Evolutionary conservation across 2,888 invertebrate genomes (phyloP), one percentile per base, ranked within the genome.

Genomic region (Phyllotreta striolata): DNA sequence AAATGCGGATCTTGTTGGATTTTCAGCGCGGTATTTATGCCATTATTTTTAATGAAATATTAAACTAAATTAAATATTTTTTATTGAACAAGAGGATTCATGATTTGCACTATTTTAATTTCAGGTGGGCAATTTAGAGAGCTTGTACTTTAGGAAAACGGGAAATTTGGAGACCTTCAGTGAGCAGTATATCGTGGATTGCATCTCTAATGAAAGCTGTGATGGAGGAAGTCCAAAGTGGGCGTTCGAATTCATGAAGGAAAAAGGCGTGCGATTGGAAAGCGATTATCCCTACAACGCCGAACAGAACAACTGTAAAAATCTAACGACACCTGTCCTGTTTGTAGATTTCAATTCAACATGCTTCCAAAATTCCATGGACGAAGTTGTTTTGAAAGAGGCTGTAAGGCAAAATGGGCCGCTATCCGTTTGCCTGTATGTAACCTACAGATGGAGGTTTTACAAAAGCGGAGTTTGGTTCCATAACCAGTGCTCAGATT

Each of bases 141-240:
- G 62, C 7, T 63, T 54, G 40, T 39, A 64, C 39, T 68, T 64
- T 43, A 66, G 40, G 43, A 66, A 63, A 52, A 63, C 62, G 14
- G 64, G 63, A n/a, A 51, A 57, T 24, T 40, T 64, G n/a, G 10
- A 63, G 12, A 34, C 64, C 7, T 56, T 67, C 4, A 66, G 68
- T 34, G 66, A 67, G 51, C 70, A 70, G 49, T 64, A 66, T 57
- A 46, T 70, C 14, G 63, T 70, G 13, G 70, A 86, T 34, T 66
- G 68, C 40, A 62, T 39, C 34, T 63, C 63, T 9, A 62, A 64
- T 39, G n/a, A 35, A 4, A 68, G 61, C 13, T 68, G 66, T 37
- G 10, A 57, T 0, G 68, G 68, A 1, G 68, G 68, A 12, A 34
- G 37, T 14, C 66, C 68, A 1, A 51, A 54, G 1, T 9, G 3